phyloP scores from a whole-genome alignment of 2,113 vertebrate species.

The Oostethus manadensis region DNA sequence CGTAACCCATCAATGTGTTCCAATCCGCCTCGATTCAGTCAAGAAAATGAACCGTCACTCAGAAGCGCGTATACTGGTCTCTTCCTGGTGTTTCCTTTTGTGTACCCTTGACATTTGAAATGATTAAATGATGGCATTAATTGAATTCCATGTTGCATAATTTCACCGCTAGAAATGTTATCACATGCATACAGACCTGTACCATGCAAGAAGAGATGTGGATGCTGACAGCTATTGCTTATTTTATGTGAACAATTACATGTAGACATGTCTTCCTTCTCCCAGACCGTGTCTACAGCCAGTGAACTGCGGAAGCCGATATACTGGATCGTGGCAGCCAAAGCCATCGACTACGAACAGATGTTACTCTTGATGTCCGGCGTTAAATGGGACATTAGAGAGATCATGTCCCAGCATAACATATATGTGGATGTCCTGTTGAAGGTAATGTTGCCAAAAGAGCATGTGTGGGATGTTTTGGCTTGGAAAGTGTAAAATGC shows the following conservation, averaged over 20 bases:
- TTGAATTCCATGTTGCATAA: conserved; percentile 26
- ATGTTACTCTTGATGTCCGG: conserved; percentile 91
- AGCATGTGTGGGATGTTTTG: neutral
- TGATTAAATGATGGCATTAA: conserved; percentile 15
- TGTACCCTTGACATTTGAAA: conserved; percentile 36
- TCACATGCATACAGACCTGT: neutral
- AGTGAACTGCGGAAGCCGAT: conserved; percentile 95
- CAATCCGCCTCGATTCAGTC: neutral
- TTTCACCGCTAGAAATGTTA: conserved; percentile 14
- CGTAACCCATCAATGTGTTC: neutral
- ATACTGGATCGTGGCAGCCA: conserved; percentile 98
- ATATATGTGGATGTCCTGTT: conserved; percentile 93
- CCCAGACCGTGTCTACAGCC: conserved; percentile 93
- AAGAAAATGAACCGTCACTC: conserved; percentile 14
- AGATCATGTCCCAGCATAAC: conserved; percentile 99
- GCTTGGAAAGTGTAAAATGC: too few relatives aligned
- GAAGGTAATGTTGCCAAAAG: conserved; percentile 75
- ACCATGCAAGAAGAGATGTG: neutral
- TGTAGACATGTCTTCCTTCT: conserved; percentile 16
- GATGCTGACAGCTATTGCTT: neutral
- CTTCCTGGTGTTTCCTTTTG: neutral
- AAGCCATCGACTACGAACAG: conserved; percentile 98
- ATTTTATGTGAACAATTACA: neutral
- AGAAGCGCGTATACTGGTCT: neutral
- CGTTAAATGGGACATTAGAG: conserved; percentile 97